Evolutionary conservation across 2,113 vertebrate genomes (phyloP).

Genomic region (Apteryx owenii): DNA sequence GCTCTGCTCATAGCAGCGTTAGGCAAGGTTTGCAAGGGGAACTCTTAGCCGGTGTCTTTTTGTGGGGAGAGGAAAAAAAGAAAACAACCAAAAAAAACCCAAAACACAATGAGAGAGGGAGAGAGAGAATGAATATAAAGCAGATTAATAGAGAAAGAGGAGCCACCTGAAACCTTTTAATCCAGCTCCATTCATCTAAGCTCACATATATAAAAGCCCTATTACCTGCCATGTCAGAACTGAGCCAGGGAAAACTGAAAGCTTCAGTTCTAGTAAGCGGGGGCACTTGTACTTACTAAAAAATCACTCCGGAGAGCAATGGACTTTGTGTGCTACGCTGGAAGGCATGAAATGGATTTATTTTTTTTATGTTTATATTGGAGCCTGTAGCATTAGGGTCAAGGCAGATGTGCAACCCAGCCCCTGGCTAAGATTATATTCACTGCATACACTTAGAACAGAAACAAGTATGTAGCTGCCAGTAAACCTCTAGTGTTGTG

Average conservation of each 20-base stretch:
- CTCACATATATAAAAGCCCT: not conserved
- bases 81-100: not conserved
- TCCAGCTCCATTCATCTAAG: not conserved
- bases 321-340: not conserved
- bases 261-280: accelerated
- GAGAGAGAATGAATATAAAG: not conserved
- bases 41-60: not conserved
- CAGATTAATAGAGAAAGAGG: not conserved
- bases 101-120: no score
- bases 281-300: not conserved
- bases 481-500: not conserved
- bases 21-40: not conserved
- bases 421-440: not conserved
- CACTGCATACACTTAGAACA: not conserved
- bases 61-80: not conserved
- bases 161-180: not conserved
- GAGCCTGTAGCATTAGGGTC: not conserved
- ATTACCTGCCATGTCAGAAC: not conserved
- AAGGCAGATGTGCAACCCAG: slow-evolving; percentile 12
- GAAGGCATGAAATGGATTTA: not conserved
- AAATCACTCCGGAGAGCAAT: not conserved
- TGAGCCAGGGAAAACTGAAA: not conserved
- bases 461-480: not conserved
- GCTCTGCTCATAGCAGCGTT: not conserved
- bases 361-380: not conserved